phyloP scores from a whole-genome alignment of 2,797 vertebrate species.

The Hemitrygon akajei region DNA sequence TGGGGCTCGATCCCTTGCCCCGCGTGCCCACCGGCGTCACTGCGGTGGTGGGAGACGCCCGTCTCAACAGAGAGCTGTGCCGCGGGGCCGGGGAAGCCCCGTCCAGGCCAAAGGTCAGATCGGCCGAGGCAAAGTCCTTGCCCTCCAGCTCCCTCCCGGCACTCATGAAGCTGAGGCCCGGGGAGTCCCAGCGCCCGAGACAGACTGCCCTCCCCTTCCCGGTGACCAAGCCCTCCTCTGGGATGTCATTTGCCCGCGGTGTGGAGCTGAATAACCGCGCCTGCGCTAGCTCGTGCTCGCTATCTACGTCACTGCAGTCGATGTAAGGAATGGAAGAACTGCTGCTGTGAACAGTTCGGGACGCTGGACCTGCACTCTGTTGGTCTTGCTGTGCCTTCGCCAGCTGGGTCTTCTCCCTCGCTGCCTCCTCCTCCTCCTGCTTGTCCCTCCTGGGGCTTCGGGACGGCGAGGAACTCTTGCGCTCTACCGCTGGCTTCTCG shows the following conservation, averaged over 20 bases:
- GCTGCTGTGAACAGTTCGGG: constrained; percentile 68
- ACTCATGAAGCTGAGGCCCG: constrained; percentile 48
- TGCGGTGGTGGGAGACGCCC: constrained; percentile 53
- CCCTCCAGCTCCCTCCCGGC: constrained; percentile 62
- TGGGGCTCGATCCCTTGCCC: constrained; percentile 63
- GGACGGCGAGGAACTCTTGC: constrained; percentile 53
- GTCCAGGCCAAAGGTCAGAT: constrained; percentile 58
- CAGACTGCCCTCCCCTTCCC: constrained; percentile 57
- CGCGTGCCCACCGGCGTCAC: constrained; percentile 54
- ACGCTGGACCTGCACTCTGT: constrained; percentile 88
- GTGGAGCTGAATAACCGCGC: constrained; percentile 61
- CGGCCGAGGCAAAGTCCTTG: constrained; percentile 51
- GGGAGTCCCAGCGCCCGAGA: constrained; percentile 60
- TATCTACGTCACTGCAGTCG: constrained; percentile 79
- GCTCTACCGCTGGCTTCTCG: constrained; percentile 55
- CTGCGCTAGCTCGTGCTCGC: constrained; percentile 67
- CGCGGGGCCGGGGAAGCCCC: constrained; percentile 64
- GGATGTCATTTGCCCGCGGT: constrained; percentile 69
- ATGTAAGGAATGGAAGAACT: constrained; percentile 73
- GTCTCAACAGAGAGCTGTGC: constrained; percentile 62
- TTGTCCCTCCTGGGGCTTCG: constrained; percentile 57
- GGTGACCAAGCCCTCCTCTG: constrained; percentile 60
- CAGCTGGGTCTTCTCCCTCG: constrained; percentile 56
- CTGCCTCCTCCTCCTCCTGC: constrained; percentile 47
- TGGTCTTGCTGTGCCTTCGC: constrained; percentile 65